phyloP scores from a whole-genome alignment of 2,113 vertebrate species.

The Carassius carassius region DNA sequence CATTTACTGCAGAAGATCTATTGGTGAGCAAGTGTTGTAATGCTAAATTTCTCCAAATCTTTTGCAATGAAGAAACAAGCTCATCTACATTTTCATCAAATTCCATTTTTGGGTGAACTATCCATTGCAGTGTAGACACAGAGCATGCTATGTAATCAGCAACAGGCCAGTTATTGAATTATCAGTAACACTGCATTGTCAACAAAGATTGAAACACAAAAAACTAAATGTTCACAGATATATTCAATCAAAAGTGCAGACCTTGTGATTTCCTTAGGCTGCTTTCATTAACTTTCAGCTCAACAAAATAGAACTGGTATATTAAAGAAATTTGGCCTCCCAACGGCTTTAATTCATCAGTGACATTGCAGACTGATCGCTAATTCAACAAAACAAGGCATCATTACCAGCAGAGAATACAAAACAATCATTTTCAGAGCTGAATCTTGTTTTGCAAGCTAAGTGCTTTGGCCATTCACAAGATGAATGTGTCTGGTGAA shows the following conservation, averaged over 20 bases:
- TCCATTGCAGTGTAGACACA: too few relatives aligned
- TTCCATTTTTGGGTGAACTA: too few relatives aligned
- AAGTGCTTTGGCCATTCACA: constrained; percentile 48
- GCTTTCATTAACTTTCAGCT: constrained; percentile 24
- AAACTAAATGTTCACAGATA: constrained; percentile 22
- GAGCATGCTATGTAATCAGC: too few relatives aligned
- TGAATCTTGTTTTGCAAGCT: constrained; percentile 45
- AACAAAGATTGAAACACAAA: constrained; percentile 21
- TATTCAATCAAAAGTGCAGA: constrained; percentile 12
- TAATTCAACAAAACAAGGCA: constrained; percentile 30
- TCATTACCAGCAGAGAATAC: constrained; percentile 36
- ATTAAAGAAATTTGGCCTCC: constrained; percentile 15
- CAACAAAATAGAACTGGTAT: constrained; percentile 13
- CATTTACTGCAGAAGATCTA: too few relatives aligned
- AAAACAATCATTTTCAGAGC: constrained; percentile 51
- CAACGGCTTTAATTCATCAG: constrained; percentile 44
- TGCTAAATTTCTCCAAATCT: too few relatives aligned
- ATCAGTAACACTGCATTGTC: constrained; percentile 14
- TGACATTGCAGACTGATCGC: constrained; percentile 37
- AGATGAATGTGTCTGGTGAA: constrained; percentile 51
- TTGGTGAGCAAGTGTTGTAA: too few relatives aligned
- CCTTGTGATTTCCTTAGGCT: constrained; percentile 32
- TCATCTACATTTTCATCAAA: too few relatives aligned
- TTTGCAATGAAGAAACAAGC: too few relatives aligned
- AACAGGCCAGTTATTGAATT: background rate